Base-by-base conservation (phyloP, 1,140 invertebrate species). In the Luehdorfia chinensis region DNA sequence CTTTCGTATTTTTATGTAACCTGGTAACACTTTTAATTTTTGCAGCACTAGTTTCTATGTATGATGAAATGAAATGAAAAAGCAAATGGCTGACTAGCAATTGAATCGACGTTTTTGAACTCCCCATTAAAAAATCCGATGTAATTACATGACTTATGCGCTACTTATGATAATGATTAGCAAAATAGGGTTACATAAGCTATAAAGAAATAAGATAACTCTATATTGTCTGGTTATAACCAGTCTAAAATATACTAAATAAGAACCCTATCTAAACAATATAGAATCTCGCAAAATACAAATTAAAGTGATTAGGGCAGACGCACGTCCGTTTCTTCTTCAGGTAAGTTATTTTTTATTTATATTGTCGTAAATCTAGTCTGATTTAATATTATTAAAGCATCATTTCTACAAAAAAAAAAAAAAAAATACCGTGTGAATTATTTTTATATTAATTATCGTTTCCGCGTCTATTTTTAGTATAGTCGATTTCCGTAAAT, bases 41-140 rank as follows among this genome's bases (percentile, higher is more conserved):
- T 16, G 13, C 37, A 39, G 28, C 50, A 54, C 47, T 54, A 41
- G 16, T 36, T 23, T 28, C 19, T 31, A 52, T 34, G 44, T 57
- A 70, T 70, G 59, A 73, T 69, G 61, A 66, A 61, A 61, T 66
- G 62, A 59, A 79, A 83, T 72, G 64, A 75, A 80, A 83, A 85
- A 81, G 81, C 79, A 85, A 85, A 85, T 85, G 81, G 81, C 81
- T 68, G 80, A 77, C 73, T 71, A 68, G 58, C 74, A 79, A 75
- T 43, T 43, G 39, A 43, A 16, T 71, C 72, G 71, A 72, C 79
- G 70, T 73, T 74, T 64, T 75, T 45, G 47, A 71, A 65, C 63
- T 69, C 57, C 59, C 66, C 67, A 59, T 59, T 75, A 70, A 76
- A 75, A 54, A 84, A 85, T 84, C 81, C 75, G 66, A 81, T 78